Base-by-base conservation (phyloP, 2,888 invertebrate species). In the Heliothis peltigera region DNA sequence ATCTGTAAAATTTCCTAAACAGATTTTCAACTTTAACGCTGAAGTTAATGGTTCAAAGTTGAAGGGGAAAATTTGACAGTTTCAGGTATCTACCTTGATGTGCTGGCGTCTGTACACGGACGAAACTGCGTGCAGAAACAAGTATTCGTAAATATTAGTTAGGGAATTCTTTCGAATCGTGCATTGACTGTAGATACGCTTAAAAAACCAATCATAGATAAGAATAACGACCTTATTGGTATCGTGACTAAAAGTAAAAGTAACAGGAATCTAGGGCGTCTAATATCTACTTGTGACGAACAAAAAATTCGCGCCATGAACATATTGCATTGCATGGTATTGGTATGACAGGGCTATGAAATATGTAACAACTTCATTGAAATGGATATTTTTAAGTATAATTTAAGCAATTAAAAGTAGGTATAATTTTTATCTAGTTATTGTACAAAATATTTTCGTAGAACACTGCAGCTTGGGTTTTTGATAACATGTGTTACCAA, bases 221-320 rank as follows among this genome's bases (percentile, higher is more conserved):
- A 66, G 21, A 64, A 61, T 19, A 21, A 44, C 55, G 77, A 55
- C 74, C 69, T 66, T 68, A 70, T n/a, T 4, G 25, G 12, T 52
- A 25, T 59, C 66, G 69, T 57, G 71, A 64, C 61, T 43, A 73
- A 75, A 80, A 80, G 79, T 80, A 78, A 79, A 78, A 70, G 80
- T 78, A 42, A 42, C 65, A 48, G 46, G 32, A 62, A 77, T 61
- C 70, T 79, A 73, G 76, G 62, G 58, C 76, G 43, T 60, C 59
- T 67, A 80, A 72, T 65, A 67, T 44, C 19, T 44, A 43, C 46
- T 18, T 49, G 35, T 17, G 19, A 58, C 22, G 58, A 48, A 28
- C 65, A 73, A 79, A 76, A 75, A 69, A 64, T 54, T 22, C n/a
- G 19, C 49, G 39, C 48, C 54, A 47, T 47, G 48, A 49, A 70